A percentile compares a stretch with the other conserved stretches of the same genome.
These are phyloP conservation scores for Drosophila arawakana DNA, from an alignment of 1,140 invertebrate species.

Conservation along the genomic window DNA sequence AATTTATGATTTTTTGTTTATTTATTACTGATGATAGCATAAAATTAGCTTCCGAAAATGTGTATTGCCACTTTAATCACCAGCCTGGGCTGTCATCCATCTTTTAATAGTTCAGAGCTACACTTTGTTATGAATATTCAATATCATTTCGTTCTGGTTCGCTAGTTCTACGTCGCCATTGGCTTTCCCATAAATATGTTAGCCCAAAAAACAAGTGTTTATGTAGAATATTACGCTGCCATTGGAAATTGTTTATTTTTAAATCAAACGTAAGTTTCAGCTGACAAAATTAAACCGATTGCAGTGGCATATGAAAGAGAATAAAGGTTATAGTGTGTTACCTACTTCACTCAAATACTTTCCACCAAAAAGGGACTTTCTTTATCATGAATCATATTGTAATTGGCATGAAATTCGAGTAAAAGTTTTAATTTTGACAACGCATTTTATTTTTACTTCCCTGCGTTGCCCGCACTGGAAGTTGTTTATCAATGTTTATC, in stretches of 20 bases:
- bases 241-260: conserved; percentile 14
- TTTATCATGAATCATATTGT: conserved; percentile 29
- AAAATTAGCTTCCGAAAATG: too few species aligned
- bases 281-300: conserved; percentile 2
- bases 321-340: not conserved
- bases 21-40: too few species aligned
- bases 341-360: not conserved
- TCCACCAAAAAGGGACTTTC: not conserved
- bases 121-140: too few species aligned
- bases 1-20: too few species aligned
- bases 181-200: not conserved
- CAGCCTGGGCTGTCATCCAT: too few species aligned
- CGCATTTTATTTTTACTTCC: conserved; percentile 6
- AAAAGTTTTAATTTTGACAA: conserved; percentile 7
- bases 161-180: not conserved
- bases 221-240: not conserved
- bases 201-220: not conserved
- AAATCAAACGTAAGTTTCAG: not conserved
- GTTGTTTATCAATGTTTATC: conserved; percentile 72
- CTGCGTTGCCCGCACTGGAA: conserved; percentile 32
- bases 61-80: too few species aligned
- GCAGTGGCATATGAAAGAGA: not conserved
- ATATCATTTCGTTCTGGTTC: too few species aligned
- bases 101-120: too few species aligned
- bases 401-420: conserved; percentile 14